A percentile compares a stretch with the other conserved stretches of the same genome.
Evolutionary conservation across 1,140 invertebrate species (phyloP).

Genomic region (Alviniconcha marisindica): DNA sequence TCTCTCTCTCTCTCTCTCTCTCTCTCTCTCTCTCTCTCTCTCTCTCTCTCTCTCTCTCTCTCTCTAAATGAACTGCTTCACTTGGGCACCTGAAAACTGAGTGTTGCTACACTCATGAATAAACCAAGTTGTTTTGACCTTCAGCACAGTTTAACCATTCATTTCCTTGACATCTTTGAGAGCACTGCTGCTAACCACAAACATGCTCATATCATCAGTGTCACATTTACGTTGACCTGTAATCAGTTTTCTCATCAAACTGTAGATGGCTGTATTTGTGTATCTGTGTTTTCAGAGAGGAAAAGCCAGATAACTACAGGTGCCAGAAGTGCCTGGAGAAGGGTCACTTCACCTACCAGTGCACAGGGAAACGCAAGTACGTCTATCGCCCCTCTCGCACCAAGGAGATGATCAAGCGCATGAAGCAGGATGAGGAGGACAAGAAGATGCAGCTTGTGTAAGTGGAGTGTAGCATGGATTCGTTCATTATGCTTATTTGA

Average conservation of each 20-base stretch:
- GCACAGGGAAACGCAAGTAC: slow-evolving; percentile 92
- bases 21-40: too few species aligned
- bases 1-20: too few species aligned
- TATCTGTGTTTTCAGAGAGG: slow-evolving; percentile 58
- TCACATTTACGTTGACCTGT: too few species aligned
- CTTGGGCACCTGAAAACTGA: not conserved
- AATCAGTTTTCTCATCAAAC: not conserved
- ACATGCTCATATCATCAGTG: too few species aligned
- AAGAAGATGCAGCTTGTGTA: slow-evolving; percentile 74
- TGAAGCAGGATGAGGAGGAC: slow-evolving; percentile 79
- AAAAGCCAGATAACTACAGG: slow-evolving; percentile 78
- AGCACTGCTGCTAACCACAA: too few species aligned
- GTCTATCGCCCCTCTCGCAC: slow-evolving; percentile 89
- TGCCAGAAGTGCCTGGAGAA: slow-evolving; percentile 95
- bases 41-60: not conserved
- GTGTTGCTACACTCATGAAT: not conserved
- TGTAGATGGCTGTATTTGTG: not conserved
- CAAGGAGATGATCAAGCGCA: slow-evolving; percentile 84
- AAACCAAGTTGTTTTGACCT: too few species aligned
- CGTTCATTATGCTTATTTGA: too few species aligned
- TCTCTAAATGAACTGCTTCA: not conserved
- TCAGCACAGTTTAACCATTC: slow-evolving; percentile 77
- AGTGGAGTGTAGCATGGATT: slow-evolving; percentile 53
- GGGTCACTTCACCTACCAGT: slow-evolving; percentile 95
- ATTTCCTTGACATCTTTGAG: slow-evolving; percentile 80